Evolutionary conservation across 92 coral and sea anemone species (phyloP).

Genomic region (Paramuricea clavata): DNA sequence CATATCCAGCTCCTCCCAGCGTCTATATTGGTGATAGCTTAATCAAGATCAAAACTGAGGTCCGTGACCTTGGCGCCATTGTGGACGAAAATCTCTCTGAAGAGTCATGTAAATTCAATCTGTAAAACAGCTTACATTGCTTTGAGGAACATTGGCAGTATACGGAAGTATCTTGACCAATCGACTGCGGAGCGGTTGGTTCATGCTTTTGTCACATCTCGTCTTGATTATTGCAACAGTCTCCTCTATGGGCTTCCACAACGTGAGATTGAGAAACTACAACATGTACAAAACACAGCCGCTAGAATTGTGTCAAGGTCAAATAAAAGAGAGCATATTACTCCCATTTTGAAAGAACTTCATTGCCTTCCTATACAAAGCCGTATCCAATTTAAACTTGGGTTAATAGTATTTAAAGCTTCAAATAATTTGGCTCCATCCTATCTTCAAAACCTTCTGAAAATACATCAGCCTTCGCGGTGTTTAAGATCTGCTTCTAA

Average conservation of each 20-base stretch:
- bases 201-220: conserved; percentile 40
- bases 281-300: conserved; percentile 41
- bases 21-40: background rate
- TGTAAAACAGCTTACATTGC: conserved; percentile 26
- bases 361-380: conserved; percentile 44
- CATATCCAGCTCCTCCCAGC: background rate
- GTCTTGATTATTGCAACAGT: conserved; percentile 39
- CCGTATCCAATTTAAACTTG: conserved; percentile 37
- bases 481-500: conserved; percentile 41
- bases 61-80: conserved; percentile 27
- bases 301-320: conserved; percentile 39
- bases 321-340: conserved; percentile 42
- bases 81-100: conserved; percentile 16
- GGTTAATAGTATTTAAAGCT: conserved; percentile 33
- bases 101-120: conserved; percentile 15
- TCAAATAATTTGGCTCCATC: conserved; percentile 40
- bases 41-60: background rate
- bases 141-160: conserved; percentile 16
- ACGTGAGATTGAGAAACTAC: conserved; percentile 19
- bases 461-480: conserved; percentile 8
- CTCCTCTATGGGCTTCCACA: conserved; percentile 36
- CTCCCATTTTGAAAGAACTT: conserved; percentile 36
- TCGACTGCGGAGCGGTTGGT: conserved; percentile 26
- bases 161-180: conserved; percentile 28
- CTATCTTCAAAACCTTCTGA: conserved; percentile 37